Conservation (phyloP, 37 sponge, comb jelly and placozoan species). For the Trichoplax adhaerens region DNA sequence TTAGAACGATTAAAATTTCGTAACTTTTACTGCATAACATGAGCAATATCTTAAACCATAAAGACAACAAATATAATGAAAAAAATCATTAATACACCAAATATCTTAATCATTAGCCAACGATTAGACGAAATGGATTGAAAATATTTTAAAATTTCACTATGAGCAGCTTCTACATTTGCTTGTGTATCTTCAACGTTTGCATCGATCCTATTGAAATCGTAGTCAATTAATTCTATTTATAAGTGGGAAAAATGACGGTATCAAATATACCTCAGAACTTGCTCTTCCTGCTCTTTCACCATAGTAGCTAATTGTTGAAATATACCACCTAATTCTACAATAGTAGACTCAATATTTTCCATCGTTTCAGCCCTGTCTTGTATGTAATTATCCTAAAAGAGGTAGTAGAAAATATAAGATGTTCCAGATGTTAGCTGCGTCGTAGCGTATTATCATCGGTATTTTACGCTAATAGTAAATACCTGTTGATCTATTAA, state of each 20-base stretch:
- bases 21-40: too few species aligned
- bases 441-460: too few species aligned
- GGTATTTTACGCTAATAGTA: not conserved
- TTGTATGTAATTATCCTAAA: slow-evolving; percentile 61
- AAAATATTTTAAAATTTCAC: slow-evolving; percentile 94
- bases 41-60: slow-evolving; percentile 23
- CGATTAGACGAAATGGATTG: slow-evolving; percentile 87
- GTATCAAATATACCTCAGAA: slow-evolving; percentile 43
- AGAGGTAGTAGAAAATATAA: not conserved
- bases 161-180: slow-evolving; percentile 91
- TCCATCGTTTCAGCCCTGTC: slow-evolving; percentile 89
- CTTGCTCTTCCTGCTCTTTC: slow-evolving; percentile 87
- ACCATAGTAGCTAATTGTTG: slow-evolving; percentile 92
- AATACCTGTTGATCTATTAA: slow-evolving; percentile 49
- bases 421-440: too few species aligned
- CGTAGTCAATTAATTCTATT: not conserved
- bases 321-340: slow-evolving; percentile 86
- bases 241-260: slow-evolving; percentile 2
- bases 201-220: slow-evolving; percentile 55
- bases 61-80: slow-evolving; percentile 92
- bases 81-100: slow-evolving; percentile 73
- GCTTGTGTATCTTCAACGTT: slow-evolving; percentile 67
- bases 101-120: slow-evolving; percentile 97
- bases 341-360: slow-evolving; percentile 87
- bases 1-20: too few species aligned